These are phyloP conservation scores for Physocephala rufipes DNA, from an alignment of 2,888 invertebrate genomes.

Conservation along the genomic window DNA sequence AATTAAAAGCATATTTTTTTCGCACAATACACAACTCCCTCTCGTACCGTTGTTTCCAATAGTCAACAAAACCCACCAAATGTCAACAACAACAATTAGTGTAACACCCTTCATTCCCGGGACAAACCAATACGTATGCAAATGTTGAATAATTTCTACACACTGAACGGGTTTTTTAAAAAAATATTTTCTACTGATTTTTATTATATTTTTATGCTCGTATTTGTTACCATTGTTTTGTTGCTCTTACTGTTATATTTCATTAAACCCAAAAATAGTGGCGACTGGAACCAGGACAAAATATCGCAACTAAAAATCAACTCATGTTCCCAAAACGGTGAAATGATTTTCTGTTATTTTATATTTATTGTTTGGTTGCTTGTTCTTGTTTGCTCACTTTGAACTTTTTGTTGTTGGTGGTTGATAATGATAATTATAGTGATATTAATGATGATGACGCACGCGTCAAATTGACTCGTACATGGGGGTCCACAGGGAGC, in stretches of 20 bases:
- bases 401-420: not conserved
- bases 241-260: not conserved
- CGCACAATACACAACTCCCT: not conserved
- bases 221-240: not conserved
- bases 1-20: conserved; percentile 29
- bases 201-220: not conserved
- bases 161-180: not conserved
- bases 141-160: no score
- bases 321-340: not conserved
- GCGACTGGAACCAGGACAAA: not conserved
- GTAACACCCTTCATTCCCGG: not conserved
- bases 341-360: not conserved
- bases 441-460: conserved; percentile 4
- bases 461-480: not conserved
- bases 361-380: no score
- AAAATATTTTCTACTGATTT: conserved; percentile 3
- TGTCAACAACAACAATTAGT: not conserved
- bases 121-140: conserved; percentile 19
- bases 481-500: not conserved
- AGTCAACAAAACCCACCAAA: conserved; percentile 4
- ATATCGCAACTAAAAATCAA: conserved; percentile 15
- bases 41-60: not conserved
- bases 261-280: conserved; percentile 4
- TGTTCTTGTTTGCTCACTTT: not conserved
- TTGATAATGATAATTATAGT: no score